Conservation (phyloP, 2,797 vertebrate species). For the Aulostomus chinensis region DNA sequence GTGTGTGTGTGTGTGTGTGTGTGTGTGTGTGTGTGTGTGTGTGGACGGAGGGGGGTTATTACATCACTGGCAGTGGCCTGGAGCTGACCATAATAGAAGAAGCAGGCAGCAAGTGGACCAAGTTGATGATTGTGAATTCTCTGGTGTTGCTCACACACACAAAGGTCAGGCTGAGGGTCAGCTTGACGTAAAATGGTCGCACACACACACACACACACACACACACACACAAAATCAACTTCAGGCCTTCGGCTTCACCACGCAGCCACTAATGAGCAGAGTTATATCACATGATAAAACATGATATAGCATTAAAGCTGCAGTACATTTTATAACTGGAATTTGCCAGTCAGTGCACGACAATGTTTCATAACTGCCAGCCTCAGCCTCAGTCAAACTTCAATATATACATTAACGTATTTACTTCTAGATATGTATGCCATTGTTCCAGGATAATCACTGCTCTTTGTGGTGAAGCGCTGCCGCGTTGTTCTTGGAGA, state of each 20-base stretch:
- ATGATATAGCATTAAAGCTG: background rate
- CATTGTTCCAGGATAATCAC: too few species aligned
- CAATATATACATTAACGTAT: too few species aligned
- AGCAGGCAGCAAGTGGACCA: slow-evolving; percentile 29
- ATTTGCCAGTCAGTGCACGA: too few species aligned
- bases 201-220: slow-evolving; percentile 6
- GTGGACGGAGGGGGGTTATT: slow-evolving; percentile 53
- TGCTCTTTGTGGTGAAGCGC: too few species aligned
- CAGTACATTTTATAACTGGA: too few species aligned
- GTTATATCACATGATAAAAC: slow-evolving; percentile 32
- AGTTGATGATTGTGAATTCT: slow-evolving; percentile 46
- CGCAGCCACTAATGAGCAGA: slow-evolving; percentile 22
- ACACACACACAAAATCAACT: slow-evolving; percentile 38
- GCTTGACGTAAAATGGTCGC: too few species aligned
- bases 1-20: background rate
- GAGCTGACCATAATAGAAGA: slow-evolving; percentile 38
- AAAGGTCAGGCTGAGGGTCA: background rate
- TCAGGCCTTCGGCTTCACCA: slow-evolving; percentile 16
- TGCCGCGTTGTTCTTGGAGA: too few species aligned
- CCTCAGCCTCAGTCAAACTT: too few species aligned
- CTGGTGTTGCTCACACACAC: slow-evolving; percentile 34
- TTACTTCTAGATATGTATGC: too few species aligned
- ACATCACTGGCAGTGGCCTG: slow-evolving; percentile 62
- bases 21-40: background rate
- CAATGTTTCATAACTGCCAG: too few species aligned